Evolutionary conservation across 2,113 vertebrate species (phyloP), one percentile per base, ranked within the genome.

Genomic region (Rattus norvegicus): DNA sequence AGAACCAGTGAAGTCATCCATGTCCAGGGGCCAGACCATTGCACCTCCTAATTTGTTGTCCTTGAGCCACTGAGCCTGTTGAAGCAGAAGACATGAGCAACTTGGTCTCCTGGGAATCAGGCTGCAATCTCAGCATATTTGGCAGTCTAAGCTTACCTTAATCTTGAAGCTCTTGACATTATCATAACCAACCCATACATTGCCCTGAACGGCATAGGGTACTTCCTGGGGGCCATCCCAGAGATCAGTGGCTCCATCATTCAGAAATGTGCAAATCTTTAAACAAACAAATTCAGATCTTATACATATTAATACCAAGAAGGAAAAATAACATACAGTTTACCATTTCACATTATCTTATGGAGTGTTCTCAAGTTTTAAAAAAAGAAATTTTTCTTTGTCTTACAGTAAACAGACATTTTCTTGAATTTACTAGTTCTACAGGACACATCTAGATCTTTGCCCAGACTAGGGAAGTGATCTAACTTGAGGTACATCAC

Each of bases 21-120:
- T 96, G 96, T 99, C 99, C 36, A 99, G 98, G 5, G 99, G 98
- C 99, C 99, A 99, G 72, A 99, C 98, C 94, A 99, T 99, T 65
- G 99, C 99, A n/a, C 99, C 99, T 12, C 99, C 99, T 97, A 99
- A 99, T 10, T 98, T 98, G 14, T 99, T 97, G 26, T 99, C 97
- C 96, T 98, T 98, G 96, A 99, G 90, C 97, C 99, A 99, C 0
- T 90, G 96, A 9, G 99, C 98, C 99, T 99, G 88, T 63, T 91
- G 8, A 0, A 65, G 19, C 97, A 30, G 76, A 63, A 3, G 79
- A 3, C 54, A 77, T 36, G 24, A 24, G 30, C 86, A 43, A 33
- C 36, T 93, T 70, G 67, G 20, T 61, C 91, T 81, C 59, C 30
- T 36, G 16, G 33, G 22, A 24, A 12, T 81, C 70, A 54, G 2